Percentiles rank a stretch among this genome's conserved stretches.
These are phyloP conservation scores for Troilus luridus DNA, from an alignment of 2,888 invertebrate species.

Conservation along the genomic window DNA sequence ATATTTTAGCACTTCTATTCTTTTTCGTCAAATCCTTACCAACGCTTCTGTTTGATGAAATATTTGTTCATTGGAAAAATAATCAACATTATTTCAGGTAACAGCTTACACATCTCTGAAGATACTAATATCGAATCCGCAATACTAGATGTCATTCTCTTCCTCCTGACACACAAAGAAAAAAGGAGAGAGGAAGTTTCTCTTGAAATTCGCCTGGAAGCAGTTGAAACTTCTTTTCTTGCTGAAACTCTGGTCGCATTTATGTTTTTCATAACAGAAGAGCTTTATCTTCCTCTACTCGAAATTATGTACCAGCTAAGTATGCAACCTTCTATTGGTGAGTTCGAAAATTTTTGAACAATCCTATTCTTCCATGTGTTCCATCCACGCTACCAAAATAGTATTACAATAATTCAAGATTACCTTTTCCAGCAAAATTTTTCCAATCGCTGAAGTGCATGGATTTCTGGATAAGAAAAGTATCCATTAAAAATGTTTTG, in stretches of 20 bases:
- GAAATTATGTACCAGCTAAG: constrained; percentile 56
- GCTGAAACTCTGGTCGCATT: constrained; percentile 53
- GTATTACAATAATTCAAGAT: neutral
- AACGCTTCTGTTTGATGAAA: too few relatives aligned
- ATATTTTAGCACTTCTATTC: too few relatives aligned
- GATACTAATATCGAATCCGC: constrained; percentile 56
- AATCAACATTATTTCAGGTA: constrained; percentile 52
- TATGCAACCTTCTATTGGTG: neutral
- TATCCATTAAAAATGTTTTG: neutral
- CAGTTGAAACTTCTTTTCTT: constrained; percentile 53
- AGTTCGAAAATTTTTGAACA: neutral
- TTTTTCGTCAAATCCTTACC: too few relatives aligned
- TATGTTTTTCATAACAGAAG: constrained; percentile 47
- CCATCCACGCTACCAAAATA: neutral
- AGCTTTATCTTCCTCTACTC: constrained; percentile 57
- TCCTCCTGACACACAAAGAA: constrained; percentile 53
- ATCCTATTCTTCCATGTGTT: too few relatives aligned
- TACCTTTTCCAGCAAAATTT: neutral
- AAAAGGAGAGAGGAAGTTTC: constrained; percentile 46
- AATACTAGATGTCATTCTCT: constrained; percentile 59
- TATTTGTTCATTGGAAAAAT: too few relatives aligned
- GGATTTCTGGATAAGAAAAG: constrained; percentile 37
- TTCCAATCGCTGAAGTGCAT: neutral
- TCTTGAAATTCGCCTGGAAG: neutral
- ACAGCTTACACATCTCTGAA: constrained; percentile 55